Conservation (phyloP, 2,113 vertebrate species). For the Tragelaphus buxtoni region DNA sequence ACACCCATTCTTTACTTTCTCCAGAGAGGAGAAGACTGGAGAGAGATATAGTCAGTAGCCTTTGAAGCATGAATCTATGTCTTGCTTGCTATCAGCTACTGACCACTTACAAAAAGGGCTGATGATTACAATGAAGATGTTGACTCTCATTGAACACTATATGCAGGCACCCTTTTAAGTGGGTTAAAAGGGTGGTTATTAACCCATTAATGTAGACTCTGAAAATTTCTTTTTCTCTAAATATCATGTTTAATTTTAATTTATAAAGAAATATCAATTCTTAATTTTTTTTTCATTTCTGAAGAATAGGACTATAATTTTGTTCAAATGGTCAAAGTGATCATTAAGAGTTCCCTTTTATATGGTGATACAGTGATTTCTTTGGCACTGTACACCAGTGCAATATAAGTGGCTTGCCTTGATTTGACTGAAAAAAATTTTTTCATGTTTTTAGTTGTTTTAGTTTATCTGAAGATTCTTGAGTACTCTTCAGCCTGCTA, state of each 20-base stretch:
- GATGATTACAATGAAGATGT: not conserved
- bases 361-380: not conserved
- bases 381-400: not conserved
- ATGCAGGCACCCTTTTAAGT: not conserved
- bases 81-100: not conserved
- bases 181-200: not conserved
- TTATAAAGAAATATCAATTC: not conserved
- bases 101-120: too few species aligned
- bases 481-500: not conserved
- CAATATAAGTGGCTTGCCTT: not conserved
- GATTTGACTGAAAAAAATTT: not conserved
- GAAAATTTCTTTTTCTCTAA: not conserved
- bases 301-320: not conserved
- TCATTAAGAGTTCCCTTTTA: not conserved
- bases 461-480: not conserved
- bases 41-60: not conserved
- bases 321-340: not conserved
- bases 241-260: not conserved
- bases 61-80: not conserved
- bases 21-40: not conserved
- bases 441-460: not conserved
- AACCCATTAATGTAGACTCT: not conserved
- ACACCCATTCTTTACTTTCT: not conserved
- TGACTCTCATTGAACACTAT: not conserved
- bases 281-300: not conserved